phyloP scores from a whole-genome alignment of 2,113 vertebrate genomes.

The Pycnonotus jocosus region DNA sequence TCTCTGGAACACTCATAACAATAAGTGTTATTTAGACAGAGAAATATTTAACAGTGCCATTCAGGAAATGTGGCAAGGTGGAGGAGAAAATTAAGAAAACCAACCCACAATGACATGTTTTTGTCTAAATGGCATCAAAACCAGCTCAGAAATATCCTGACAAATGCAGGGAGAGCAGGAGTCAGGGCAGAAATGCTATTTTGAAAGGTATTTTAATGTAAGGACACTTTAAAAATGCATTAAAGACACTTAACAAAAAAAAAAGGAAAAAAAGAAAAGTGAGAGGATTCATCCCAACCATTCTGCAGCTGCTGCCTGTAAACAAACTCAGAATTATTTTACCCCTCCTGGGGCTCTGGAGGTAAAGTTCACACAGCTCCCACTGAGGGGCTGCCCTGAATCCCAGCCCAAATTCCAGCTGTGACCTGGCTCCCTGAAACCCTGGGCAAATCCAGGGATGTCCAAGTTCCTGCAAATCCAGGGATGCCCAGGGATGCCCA shows the following conservation, averaged over 20 bases:
- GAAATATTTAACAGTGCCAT: neutral
- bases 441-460: neutral
- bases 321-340: neutral
- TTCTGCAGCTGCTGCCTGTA: neutral
- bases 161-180: neutral
- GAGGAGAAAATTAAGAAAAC: neutral
- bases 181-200: neutral
- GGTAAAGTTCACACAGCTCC: neutral
- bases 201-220: neutral
- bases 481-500: no score
- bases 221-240: neutral
- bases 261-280: neutral
- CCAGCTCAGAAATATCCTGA: neutral
- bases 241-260: neutral
- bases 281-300: neutral
- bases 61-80: neutral
- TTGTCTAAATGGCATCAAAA: neutral
- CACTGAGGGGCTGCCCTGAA: neutral
- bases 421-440: neutral
- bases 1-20: neutral
- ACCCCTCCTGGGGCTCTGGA: neutral
- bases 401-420: neutral
- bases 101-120: neutral
- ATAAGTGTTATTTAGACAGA: neutral
- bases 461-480: no score